phyloP scores from a whole-genome alignment of 2,113 vertebrate genomes.

The Felis catus region DNA sequence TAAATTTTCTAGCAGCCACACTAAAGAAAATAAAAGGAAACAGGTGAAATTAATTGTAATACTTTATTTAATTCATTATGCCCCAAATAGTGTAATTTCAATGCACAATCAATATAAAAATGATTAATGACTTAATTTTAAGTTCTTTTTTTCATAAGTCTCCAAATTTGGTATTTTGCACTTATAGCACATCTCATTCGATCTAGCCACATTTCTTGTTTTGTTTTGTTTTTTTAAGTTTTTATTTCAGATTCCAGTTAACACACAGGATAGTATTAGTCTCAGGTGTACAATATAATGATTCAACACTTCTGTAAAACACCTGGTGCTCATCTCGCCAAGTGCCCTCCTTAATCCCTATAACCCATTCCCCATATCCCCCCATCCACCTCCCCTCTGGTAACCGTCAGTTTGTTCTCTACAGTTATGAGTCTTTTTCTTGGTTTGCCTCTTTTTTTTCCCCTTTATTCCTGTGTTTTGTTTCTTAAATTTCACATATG shows the following conservation, averaged over 20 bases:
- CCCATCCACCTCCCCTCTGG: background rate
- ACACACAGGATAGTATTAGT: background rate
- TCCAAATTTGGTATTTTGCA: background rate
- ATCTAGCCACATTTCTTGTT: background rate
- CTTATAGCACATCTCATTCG: background rate
- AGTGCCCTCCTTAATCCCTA: background rate
- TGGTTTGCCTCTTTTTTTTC: background rate
- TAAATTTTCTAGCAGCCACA: background rate
- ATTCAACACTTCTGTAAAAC: background rate
- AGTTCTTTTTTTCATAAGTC: background rate
- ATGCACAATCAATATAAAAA: background rate
- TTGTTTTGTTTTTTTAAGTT: background rate
- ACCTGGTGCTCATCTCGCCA: background rate
- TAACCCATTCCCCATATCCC: background rate
- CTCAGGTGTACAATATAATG: background rate
- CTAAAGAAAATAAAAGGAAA: background rate
- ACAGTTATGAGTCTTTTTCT: background rate
- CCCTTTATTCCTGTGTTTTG: background rate
- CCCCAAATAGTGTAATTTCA: background rate
- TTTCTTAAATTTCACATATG: background rate
- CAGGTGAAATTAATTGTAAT: background rate
- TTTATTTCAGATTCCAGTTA: background rate
- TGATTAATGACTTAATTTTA: slow-evolving; percentile 3
- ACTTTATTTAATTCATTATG: background rate
- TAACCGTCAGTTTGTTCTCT: background rate